A percentile compares a stretch with the other conserved stretches of the same genome.
Conservation (phyloP, 2,888 invertebrate genomes). For the Neocrepidodera transversa region DNA sequence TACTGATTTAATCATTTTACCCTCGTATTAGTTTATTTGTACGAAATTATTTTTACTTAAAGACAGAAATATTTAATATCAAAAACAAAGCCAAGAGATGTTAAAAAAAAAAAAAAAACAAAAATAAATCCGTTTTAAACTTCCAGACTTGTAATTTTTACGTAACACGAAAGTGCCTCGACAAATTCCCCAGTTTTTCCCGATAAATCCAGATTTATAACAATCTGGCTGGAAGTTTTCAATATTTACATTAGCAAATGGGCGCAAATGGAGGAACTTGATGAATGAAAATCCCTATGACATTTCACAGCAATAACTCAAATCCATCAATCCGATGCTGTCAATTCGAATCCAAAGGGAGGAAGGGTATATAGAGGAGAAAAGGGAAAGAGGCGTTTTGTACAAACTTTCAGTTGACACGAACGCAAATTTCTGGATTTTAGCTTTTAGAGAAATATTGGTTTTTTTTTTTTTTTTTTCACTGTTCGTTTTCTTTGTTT, state of each 20-base stretch:
- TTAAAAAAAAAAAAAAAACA: too few relatives aligned
- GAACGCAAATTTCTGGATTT: conserved; percentile 6
- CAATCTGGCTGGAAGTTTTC: conserved; percentile 33
- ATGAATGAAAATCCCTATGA: conserved; percentile 40
- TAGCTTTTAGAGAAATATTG: not conserved
- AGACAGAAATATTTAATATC: too few relatives aligned
- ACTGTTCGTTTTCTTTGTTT: too few relatives aligned
- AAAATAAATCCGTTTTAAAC: not conserved
- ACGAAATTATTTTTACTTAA: too few relatives aligned
- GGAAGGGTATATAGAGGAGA: not conserved
- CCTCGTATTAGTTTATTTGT: too few relatives aligned
- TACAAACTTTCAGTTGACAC: conserved; percentile 5
- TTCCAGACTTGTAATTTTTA: not conserved
- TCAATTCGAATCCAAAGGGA: not conserved
- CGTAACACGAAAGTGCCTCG: not conserved
- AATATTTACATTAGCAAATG: conserved; percentile 38
- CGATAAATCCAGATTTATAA: conserved; percentile 32
- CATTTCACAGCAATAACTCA: conserved; percentile 33
- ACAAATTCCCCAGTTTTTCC: not conserved
- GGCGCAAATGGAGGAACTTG: conserved; percentile 34
- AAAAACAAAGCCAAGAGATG: too few relatives aligned
- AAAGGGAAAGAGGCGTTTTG: not conserved
- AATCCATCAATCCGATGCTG: conserved; percentile 37
- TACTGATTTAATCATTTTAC: too few relatives aligned
- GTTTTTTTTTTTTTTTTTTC: conserved; percentile 1